Base-by-base conservation (phyloP, 2,113 vertebrate genomes). In the Raphicerus campestris region DNA sequence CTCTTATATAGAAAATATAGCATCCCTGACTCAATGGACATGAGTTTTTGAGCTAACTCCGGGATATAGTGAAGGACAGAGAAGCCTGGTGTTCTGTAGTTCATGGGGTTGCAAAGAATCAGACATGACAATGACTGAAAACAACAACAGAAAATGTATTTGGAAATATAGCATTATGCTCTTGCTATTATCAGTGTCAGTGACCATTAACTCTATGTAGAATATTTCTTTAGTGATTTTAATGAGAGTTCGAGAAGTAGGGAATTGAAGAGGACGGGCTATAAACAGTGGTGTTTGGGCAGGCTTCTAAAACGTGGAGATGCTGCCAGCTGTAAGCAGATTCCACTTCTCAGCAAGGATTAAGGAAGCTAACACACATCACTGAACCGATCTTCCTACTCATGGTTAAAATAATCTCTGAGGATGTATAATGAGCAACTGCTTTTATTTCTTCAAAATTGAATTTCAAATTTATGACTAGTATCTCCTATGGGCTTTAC, bases 371-470 rank as follows among this genome's bases (percentile, higher is more conserved):
- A n/a, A 61, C 47, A 30, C 5, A 75, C 10, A 49, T 0, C 9
- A 35, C 61, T 80, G 4, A n/a, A 11, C 14, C 3, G 11, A 15
- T 82, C 78, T 93, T 58, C 4, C n/a, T 30, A 20, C 6, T 85
- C 60, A 26, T 0, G 49, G 0, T 42, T 70, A 2, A 87, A 92
- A 80, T 4, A 19, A 45, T 81, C 63, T 10, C 8, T 30, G 16
- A 66, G 6, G 47, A 0, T 63, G 26, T 91, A 73, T 45, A 96
- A 93, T 94, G 11, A 90, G 13, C 7, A 84, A 88, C 92, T 56
- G 17, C 2, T 94, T 97, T 96, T 78, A 92, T 11, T n/a, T 96
- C 60, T 96, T 39, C 35, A 94, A 97, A 51, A 91, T 1, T 55
- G 7, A 85, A 82, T 73, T 89, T 87, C 88, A 94, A 58, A 1